A percentile compares a stretch with the other conserved stretches of the same genome.
Conservation (phyloP, 2,888 invertebrate species). For the Dynastes grantii region DNA sequence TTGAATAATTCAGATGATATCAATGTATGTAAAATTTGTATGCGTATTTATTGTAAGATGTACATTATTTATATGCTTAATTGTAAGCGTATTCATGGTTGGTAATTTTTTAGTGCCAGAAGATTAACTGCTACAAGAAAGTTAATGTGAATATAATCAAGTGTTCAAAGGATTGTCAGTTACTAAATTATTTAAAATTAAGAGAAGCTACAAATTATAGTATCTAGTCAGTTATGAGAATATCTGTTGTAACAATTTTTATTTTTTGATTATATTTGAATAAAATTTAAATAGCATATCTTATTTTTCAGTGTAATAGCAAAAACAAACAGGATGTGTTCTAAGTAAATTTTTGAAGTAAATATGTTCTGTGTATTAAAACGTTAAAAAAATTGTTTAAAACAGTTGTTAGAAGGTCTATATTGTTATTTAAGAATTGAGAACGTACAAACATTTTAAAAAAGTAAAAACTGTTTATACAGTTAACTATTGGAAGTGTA, state of each 20-base stretch:
- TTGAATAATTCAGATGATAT: not conserved
- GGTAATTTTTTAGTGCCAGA: no score
- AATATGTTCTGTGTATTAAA: no score
- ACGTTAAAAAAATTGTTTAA: not conserved
- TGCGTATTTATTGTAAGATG: not conserved
- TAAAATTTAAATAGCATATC: not conserved
- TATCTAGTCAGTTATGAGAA: conserved; percentile 1
- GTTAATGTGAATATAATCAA: no score
- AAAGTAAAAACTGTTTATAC: not conserved
- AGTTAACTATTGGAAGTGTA: conserved; percentile 4
- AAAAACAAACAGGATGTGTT: not conserved
- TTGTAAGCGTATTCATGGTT: no score
- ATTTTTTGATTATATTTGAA: conserved; percentile 17
- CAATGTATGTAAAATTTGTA: not conserved
- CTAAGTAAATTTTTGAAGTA: no score
- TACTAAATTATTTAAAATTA: no score
- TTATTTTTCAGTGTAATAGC: not conserved
- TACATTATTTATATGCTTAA: not conserved
- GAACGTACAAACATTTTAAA: not conserved
- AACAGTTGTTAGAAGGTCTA: conserved; percentile 25
- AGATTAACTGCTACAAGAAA: no score
- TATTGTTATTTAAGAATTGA: conserved; percentile 25
- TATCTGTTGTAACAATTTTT: not conserved
- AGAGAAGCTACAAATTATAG: not conserved
- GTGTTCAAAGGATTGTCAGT: no score